Conservation (phyloP, 2,113 vertebrate species). For the Cnemophilus loriae region DNA sequence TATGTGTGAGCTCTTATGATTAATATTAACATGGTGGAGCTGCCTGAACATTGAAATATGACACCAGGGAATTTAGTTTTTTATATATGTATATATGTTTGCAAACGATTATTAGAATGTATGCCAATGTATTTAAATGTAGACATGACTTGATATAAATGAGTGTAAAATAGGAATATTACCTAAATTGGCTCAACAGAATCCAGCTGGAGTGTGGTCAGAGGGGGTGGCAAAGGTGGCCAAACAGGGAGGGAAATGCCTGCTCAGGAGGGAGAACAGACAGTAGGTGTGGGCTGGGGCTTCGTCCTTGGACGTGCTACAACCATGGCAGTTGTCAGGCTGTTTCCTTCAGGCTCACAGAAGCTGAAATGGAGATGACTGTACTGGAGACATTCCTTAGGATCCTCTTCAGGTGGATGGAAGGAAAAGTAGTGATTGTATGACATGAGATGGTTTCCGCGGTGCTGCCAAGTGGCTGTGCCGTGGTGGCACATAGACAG, state of each 20-base stretch:
- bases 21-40: background rate
- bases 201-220: background rate
- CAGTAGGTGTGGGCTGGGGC: background rate
- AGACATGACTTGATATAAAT: background rate
- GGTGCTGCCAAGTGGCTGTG: background rate
- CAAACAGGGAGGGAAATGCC: background rate
- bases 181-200: background rate
- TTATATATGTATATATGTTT: background rate
- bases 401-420: background rate
- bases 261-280: background rate
- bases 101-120: background rate
- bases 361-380: background rate
- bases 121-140: background rate
- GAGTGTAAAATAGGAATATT: background rate
- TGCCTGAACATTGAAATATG: background rate
- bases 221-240: background rate
- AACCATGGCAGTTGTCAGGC: background rate
- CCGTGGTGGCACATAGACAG: rapidly evolving
- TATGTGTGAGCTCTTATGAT: background rate
- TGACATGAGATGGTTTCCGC: background rate
- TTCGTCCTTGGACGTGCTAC: background rate
- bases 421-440: background rate
- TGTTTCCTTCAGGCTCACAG: background rate
- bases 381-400: rapidly evolving
- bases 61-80: background rate